Percentiles rank a stretch among this genome's conserved stretches.
These are phyloP conservation scores for Dynastes grantii DNA, from an alignment of 2,888 invertebrate genomes.

Conservation along the genomic window DNA sequence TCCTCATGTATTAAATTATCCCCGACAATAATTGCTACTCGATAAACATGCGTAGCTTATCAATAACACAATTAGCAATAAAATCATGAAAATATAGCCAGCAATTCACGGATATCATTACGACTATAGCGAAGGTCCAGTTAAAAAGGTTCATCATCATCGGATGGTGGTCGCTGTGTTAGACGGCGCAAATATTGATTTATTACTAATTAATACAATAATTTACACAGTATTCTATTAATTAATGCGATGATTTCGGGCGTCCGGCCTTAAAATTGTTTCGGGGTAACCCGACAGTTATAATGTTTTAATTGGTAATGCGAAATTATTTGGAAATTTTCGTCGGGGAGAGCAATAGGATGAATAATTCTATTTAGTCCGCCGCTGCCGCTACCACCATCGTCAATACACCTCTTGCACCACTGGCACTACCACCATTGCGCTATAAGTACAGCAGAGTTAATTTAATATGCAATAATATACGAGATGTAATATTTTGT, in stretches of 20 bases:
- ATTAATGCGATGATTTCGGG: constrained; percentile 14
- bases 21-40: not conserved
- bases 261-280: constrained; percentile 16
- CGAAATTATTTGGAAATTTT: constrained; percentile 11
- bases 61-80: not conserved
- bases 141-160: constrained; percentile 9
- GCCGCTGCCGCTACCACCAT: not conserved
- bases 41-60: not conserved
- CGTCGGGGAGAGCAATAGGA: not conserved
- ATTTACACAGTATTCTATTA: not conserved
- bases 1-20: no score
- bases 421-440: not conserved
- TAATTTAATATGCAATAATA: not conserved
- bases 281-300: not conserved
- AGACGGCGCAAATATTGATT: constrained; percentile 7
- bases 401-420: not conserved
- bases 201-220: constrained; percentile 13
- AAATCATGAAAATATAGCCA: no score
- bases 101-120: no score
- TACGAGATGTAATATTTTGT: not conserved
- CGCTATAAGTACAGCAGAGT: not conserved
- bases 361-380: not conserved
- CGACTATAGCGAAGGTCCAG: no score
- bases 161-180: not conserved
- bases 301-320: constrained; percentile 11